A percentile compares a stretch with the other conserved stretches of the same genome.
Evolutionary conservation across 2,888 invertebrate species (phyloP).

Genomic region (Polia nebulosa): DNA sequence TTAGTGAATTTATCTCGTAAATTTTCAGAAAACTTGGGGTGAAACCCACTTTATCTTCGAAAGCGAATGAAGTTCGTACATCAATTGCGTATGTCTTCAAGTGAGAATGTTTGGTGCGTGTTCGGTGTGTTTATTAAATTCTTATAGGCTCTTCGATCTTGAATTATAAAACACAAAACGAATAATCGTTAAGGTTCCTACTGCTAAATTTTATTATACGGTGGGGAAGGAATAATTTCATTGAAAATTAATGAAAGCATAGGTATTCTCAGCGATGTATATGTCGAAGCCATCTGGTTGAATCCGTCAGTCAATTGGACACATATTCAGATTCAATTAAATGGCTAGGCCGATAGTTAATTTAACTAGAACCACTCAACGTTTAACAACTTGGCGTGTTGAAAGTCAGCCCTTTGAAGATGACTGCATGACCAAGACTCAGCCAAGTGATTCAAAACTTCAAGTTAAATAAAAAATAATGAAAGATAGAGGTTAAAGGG

Average conservation of each 20-base stretch:
- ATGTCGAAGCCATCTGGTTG: no score
- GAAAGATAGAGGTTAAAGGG: no score
- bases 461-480: no score
- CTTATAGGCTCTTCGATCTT: background rate
- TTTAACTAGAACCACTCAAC: no score
- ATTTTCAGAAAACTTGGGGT: slow-evolving; percentile 31
- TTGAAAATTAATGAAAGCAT: background rate
- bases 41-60: slow-evolving; percentile 43
- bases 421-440: no score
- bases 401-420: no score
- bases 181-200: background rate
- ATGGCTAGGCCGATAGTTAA: no score
- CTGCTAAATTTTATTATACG: background rate
- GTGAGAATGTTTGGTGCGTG: slow-evolving; percentile 34
- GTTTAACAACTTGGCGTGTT: no score
- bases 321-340: no score
- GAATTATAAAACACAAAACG: slow-evolving; percentile 2
- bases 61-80: slow-evolving; percentile 35
- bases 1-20: slow-evolving; percentile 43
- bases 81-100: slow-evolving; percentile 28
- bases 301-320: no score
- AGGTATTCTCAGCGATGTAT: background rate
- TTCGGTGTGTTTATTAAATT: slow-evolving; percentile 38
- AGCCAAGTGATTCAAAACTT: no score
- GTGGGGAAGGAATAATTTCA: background rate